Evolutionary conservation across 2,113 vertebrate species (phyloP), one percentile per base, ranked within the genome.

Genomic region (Limnothrissa miodon): DNA sequence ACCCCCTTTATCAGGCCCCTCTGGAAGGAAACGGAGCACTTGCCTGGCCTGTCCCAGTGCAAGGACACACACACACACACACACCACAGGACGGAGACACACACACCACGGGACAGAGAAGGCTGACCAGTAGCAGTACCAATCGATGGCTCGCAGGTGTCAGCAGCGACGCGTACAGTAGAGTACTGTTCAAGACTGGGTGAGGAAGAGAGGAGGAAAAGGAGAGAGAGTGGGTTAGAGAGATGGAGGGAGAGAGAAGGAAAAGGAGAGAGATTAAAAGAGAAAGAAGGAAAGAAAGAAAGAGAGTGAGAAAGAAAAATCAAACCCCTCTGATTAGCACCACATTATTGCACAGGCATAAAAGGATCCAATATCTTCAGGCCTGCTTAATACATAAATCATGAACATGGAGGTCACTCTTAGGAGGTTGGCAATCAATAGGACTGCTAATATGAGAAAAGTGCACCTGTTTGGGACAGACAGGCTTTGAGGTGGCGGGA

Each of bases 381-480:
- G 92, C 87, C 90, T 88, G 89, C 90, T 91, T 93, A 92, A 94
- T 94, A 92, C 92, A 94, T 93, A 93, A 93, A 93, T 94, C 92
- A 93, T 93, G 93, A 93, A 90, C 89, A 91, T 90, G 92, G 88
- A 89, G 93, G 93, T 94, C 93, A 91, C 90, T 86, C 90, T 80
- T 48, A 88, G 91, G 90, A 90, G 91, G 91, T 89, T 89, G 78
- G 59, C 78, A 87, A 90, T 93, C 92, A 90, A 93, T 94, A 94
- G 84, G 83, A 56, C 80, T 87, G 90, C 89, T 92, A 91, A 91
- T 91, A 88, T 82, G 78, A 46, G 87, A 86, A 81, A 85, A 88
- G 87, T 87, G 85, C 39, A 91, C 90, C 87, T 87, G 90, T 80
- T 90, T 87, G 84, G 83, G 84, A 88, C 84, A 11, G 5, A 39